Base-by-base conservation (phyloP, 2,888 invertebrate species). In the Erebia aethiops region DNA sequence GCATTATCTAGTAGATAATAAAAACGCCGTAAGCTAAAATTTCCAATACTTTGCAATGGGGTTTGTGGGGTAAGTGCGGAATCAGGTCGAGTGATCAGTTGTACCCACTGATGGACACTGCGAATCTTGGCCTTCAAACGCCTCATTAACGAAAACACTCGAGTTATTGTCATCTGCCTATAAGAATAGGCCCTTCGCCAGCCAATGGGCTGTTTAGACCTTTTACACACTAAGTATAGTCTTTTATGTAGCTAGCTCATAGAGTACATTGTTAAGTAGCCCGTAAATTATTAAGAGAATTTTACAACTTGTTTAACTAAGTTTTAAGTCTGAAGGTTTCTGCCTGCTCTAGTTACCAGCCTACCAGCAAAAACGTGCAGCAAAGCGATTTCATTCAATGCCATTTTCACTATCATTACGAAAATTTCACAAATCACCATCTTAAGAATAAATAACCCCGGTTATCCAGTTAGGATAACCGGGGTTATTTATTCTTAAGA, bases 21-120 rank as follows among this genome's bases (percentile, higher is more conserved):
- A 54, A 54, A 8, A 54, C 2, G 16, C 18, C 54, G 18, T 54
- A 54, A 18, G 21, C 21, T 21, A 71, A 56, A 73, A 71, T 69
- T 49, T 73, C 69, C 57, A 71, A 73, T 73, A 73, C 69, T 58
- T 68, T 54, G 67, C 69, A 69, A 76, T 71, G 75, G 77, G 51
- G 74, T 74, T 73, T 71, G 73, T 77, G 75, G 74, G 70, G 60
- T 64, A 68, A 75, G 57, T 75, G 69, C 61, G 74, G 71, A 75
- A 70, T 74, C 77, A 79, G 83, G 86, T 83, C 84, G 85, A 87
- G 87, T 86, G 86, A 88, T 88, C 85, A 85, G 83, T 83, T 52
- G 67, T 71, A 85, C 54, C 54, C 11, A 54, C 79, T 79, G 85
- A 84, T 84, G 87, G 87, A 85, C 86, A 82, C 79, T 79, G 81